phyloP scores from a whole-genome alignment of 2,888 invertebrate genomes.

The Amphiduros pacificus region DNA sequence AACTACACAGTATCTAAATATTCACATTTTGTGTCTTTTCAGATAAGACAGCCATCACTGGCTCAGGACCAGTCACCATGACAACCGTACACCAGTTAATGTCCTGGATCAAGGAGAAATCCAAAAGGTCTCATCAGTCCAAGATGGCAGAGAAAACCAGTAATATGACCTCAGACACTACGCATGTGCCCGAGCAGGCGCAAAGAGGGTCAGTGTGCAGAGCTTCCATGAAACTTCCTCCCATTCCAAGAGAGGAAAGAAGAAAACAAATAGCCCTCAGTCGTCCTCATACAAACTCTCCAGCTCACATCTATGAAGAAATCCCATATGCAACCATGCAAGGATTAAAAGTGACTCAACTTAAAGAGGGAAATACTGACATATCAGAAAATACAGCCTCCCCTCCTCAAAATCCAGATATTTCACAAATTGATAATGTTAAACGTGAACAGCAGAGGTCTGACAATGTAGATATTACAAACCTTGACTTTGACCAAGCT shows the following conservation, averaged over 20 bases:
- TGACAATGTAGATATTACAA: background rate
- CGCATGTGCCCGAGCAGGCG: background rate
- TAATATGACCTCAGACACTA: background rate
- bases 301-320: constrained; percentile 13
- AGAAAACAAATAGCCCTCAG: background rate
- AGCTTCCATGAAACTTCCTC: constrained; percentile 14
- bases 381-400: too few relatives aligned
- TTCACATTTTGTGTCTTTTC: too few relatives aligned
- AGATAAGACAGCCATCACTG: too few relatives aligned
- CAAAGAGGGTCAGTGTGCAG: background rate
- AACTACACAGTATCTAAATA: too few relatives aligned
- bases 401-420: too few relatives aligned
- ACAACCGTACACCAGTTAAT: constrained; percentile 8
- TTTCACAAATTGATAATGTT: too few relatives aligned
- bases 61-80: too few relatives aligned
- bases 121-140: background rate
- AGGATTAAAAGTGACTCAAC: background rate
- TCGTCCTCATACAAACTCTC: background rate
- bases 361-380: too few relatives aligned
- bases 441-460: too few relatives aligned
- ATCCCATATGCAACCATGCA: background rate
- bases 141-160: background rate
- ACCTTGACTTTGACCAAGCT: constrained; percentile 6
- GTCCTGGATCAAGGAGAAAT: constrained; percentile 11
- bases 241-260: background rate